Evolutionary conservation across 2,888 invertebrate species (phyloP).

Genomic region (Bimastos eiseni): DNA sequence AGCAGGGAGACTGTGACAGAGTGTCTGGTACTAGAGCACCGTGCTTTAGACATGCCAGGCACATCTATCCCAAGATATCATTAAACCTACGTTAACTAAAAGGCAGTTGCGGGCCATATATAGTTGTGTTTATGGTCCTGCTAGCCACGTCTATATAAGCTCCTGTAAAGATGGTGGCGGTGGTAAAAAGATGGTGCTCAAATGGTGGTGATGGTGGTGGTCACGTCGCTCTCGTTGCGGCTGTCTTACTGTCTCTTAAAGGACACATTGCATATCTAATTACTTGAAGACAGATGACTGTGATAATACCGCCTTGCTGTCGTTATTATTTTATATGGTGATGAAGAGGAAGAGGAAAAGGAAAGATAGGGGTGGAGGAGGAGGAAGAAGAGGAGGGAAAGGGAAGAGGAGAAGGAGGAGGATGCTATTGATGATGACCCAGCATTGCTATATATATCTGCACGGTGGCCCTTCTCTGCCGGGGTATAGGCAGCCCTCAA

Average conservation of each 20-base stretch:
- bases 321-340: not conserved
- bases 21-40: not conserved
- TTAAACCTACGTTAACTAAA: not conserved
- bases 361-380: too few relatives aligned
- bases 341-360: not conserved
- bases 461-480: not conserved
- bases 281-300: not conserved
- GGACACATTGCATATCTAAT: too few relatives aligned
- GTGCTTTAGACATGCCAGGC: not conserved
- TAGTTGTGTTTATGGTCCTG: not conserved
- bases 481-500: not conserved
- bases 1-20: not conserved
- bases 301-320: not conserved
- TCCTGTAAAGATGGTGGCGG: not conserved
- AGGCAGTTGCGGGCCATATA: too few relatives aligned
- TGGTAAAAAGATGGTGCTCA: not conserved
- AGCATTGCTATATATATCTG: not conserved
- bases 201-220: too few relatives aligned
- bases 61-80: not conserved
- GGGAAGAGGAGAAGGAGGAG: too few relatives aligned
- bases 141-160: not conserved
- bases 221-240: too few relatives aligned
- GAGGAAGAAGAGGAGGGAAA: not conserved
- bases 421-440: too few relatives aligned
- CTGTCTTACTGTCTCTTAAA: too few relatives aligned